Conservation (phyloP, 2,113 vertebrate species). For the Protobothrops mucrosquamatus region DNA sequence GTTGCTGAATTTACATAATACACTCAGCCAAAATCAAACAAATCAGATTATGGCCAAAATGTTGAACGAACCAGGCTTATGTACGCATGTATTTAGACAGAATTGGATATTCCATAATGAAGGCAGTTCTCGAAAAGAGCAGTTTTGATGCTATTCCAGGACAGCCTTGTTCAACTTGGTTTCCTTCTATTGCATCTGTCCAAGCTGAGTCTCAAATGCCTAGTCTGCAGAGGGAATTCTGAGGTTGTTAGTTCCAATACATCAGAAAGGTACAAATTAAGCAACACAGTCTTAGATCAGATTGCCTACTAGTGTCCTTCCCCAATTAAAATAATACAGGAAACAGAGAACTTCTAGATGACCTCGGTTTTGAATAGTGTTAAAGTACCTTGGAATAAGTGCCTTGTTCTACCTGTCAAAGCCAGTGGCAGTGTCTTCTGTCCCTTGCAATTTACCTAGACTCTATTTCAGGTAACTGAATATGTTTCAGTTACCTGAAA, state of each 20-base stretch:
- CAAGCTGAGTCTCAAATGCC: neutral
- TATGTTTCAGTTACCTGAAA: too few species aligned
- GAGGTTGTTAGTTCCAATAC: neutral
- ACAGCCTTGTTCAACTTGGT: neutral
- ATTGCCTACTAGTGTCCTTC: neutral
- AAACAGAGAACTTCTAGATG: neutral
- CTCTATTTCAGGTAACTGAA: neutral
- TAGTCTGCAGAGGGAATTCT: neutral
- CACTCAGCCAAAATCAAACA: neutral
- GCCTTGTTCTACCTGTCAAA: neutral
- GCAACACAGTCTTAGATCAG: neutral
- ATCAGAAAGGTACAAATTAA: neutral
- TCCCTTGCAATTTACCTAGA: neutral
- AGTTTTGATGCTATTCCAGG: neutral
- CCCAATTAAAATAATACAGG: neutral
- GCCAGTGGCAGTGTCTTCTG: neutral
- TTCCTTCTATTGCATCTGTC: neutral
- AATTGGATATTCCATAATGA: neutral
- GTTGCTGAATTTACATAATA: neutral
- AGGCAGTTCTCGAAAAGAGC: neutral
- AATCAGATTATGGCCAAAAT: neutral
- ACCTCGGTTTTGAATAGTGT: neutral
- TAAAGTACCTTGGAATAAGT: neutral
- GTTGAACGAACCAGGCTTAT: neutral
- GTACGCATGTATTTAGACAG: neutral